Evolutionary conservation across 1,140 invertebrate species (phyloP).

Genomic region (Drosophila pectinifera): DNA sequence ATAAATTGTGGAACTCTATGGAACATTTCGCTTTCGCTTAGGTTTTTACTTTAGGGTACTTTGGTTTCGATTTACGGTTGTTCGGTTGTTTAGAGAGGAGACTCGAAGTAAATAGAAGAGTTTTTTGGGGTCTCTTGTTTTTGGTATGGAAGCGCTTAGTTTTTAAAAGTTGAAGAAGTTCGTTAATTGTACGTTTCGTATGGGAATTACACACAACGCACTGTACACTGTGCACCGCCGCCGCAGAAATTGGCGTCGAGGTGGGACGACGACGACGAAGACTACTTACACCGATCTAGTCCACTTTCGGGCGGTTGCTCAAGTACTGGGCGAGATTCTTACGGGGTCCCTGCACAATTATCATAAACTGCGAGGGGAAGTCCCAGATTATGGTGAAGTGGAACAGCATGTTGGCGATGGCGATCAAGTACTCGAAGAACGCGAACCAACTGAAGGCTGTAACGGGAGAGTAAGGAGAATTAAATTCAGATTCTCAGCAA

Average conservation of each 20-base stretch:
- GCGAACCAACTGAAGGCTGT: constrained; percentile 97
- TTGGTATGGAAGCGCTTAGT: constrained; percentile 70
- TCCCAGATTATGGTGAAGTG: constrained; percentile 94
- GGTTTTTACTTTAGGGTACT: constrained; percentile 5
- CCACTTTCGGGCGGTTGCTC: constrained; percentile 53
- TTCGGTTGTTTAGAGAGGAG: not conserved
- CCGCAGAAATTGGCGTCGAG: no score
- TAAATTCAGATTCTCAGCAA: not conserved
- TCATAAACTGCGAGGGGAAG: constrained; percentile 92
- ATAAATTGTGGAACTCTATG: constrained; percentile 41
- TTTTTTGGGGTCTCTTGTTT: constrained; percentile 13
- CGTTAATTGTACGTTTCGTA: constrained; percentile 69
- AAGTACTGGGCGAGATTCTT: constrained; percentile 69
- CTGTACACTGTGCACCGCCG: constrained; percentile 6
- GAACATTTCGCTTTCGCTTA: constrained; percentile 44
- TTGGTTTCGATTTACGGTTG: not conserved
- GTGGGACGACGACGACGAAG: no score
- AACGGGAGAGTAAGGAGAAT: constrained; percentile 60
- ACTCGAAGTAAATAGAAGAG: constrained; percentile 30
- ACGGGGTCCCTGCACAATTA: constrained; percentile 88
- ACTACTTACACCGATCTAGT: constrained; percentile 38
- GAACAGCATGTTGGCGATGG: constrained; percentile 95
- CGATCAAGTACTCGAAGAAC: constrained; percentile 95
- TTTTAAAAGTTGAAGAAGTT: constrained; percentile 59
- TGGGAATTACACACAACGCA: constrained; percentile 38